These are phyloP conservation scores for Macrocentrus cingulum DNA, from an alignment of 1,140 invertebrate species.

Conservation along the genomic window DNA sequence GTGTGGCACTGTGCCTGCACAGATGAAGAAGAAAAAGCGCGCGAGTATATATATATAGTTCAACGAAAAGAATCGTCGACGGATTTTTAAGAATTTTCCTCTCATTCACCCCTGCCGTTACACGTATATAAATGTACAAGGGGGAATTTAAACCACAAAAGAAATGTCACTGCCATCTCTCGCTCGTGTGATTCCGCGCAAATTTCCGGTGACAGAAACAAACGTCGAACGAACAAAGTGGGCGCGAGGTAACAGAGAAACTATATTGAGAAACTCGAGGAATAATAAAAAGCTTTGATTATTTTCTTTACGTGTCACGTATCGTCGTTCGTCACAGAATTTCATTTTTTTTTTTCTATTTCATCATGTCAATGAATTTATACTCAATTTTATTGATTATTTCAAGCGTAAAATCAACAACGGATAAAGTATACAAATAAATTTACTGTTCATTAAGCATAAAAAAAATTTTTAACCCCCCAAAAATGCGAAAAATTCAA, in stretches of 20 bases:
- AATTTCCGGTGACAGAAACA: not conserved
- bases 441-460: too few species aligned
- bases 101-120: too few species aligned
- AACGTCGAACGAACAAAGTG: not conserved
- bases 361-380: not conserved
- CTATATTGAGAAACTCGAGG: not conserved
- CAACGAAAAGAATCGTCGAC: not conserved
- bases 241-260: not conserved
- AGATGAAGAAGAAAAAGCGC: not conserved
- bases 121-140: not conserved
- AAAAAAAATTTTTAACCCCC: too few species aligned
- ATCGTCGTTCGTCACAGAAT: too few species aligned
- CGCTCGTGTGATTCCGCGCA: too few species aligned
- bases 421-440: too few species aligned
- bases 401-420: too few species aligned
- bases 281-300: constrained; percentile 3
- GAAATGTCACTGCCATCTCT: not conserved
- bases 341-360: not conserved
- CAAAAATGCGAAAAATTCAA: too few species aligned
- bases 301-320: not conserved
- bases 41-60: not conserved
- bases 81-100: not conserved
- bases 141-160: not conserved
- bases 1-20: not conserved
- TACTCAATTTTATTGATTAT: not conserved